phyloP scores from a whole-genome alignment of 2,888 invertebrate species.

The Sphaerophoria taeniata region DNA sequence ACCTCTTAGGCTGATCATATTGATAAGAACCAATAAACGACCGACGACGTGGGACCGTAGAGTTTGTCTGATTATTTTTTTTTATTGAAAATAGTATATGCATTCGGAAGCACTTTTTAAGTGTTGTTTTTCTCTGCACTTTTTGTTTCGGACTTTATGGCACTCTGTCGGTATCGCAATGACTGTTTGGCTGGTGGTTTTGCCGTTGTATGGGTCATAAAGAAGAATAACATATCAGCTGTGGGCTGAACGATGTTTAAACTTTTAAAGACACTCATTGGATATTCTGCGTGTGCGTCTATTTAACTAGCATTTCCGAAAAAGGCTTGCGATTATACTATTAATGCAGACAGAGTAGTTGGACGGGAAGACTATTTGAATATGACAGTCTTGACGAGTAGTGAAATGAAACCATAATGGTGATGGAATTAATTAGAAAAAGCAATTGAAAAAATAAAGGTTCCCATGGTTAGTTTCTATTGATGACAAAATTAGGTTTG shows the following conservation, averaged over 20 bases:
- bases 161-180: constrained; percentile 49
- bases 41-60: not conserved
- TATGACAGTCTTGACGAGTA: constrained; percentile 59
- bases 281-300: constrained; percentile 65
- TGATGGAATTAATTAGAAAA: no score
- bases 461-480: no score
- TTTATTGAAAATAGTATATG: constrained; percentile 18
- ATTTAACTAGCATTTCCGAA: constrained; percentile 51
- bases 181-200: constrained; percentile 56
- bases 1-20: constrained; percentile 48
- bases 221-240: constrained; percentile 63
- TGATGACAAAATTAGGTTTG: no score
- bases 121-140: constrained; percentile 43
- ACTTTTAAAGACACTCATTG: constrained; percentile 47
- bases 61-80: constrained; percentile 47
- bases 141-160: constrained; percentile 23
- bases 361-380: constrained; percentile 57
- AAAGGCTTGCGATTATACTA: constrained; percentile 28
- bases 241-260: constrained; percentile 19
- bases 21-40: constrained; percentile 48
- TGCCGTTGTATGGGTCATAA: constrained; percentile 67
- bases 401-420: not conserved
- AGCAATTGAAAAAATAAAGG: no score
- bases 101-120: constrained; percentile 55
- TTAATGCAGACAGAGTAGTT: constrained; percentile 36